These are phyloP conservation scores for Phyllostomus discolor DNA, from an alignment of 2,113 vertebrate genomes.

Conservation along the genomic window DNA sequence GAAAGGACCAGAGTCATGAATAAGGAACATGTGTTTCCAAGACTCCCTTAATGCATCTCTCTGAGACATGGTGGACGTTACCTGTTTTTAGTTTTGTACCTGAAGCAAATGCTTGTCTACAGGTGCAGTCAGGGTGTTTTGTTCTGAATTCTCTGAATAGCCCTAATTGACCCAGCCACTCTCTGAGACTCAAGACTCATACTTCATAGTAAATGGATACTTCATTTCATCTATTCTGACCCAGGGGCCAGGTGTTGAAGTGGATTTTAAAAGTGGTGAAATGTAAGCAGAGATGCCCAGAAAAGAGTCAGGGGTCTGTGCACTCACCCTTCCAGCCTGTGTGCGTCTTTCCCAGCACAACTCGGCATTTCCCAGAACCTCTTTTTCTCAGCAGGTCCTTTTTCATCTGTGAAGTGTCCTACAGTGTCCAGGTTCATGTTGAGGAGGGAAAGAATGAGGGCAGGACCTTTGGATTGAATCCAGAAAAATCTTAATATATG, in stretches of 20 bases:
- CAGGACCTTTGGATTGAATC: background rate
- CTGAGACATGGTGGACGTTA: background rate
- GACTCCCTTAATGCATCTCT: background rate
- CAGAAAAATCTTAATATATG: background rate
- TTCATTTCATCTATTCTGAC: background rate
- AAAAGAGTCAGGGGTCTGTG: background rate
- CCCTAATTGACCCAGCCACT: background rate
- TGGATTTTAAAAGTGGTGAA: background rate
- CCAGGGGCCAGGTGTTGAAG: background rate
- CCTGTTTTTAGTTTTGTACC: conserved; percentile 33
- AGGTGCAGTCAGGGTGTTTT: background rate
- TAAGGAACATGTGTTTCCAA: background rate
- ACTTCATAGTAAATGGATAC: background rate
- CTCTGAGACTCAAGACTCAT: background rate
- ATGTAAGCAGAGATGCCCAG: background rate
- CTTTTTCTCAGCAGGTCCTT: background rate
- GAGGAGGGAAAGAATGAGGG: background rate
- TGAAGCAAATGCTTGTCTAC: background rate
- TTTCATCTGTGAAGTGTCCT: background rate
- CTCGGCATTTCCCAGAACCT: background rate
- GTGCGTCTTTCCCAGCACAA: background rate
- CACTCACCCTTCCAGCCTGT: background rate
- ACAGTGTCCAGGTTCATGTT: background rate
- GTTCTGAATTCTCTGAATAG: background rate
- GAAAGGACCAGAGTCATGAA: background rate